Evolutionary conservation across 35 echinoderm and acorn worm species (phyloP).

Genomic region (Apostichopus parvimensis): DNA sequence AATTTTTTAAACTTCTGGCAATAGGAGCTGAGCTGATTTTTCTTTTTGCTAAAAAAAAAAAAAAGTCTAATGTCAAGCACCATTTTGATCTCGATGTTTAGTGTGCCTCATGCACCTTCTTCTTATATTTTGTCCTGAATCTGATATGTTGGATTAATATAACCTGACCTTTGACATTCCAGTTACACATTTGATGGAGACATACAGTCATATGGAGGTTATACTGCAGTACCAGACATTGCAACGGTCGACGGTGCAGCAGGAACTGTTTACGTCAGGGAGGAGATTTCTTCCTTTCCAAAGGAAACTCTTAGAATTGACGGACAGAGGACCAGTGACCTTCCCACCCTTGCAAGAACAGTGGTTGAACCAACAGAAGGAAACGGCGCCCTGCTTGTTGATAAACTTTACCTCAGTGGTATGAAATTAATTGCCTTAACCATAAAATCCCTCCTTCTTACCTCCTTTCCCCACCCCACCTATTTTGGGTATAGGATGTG

Average conservation of each 20-base stretch:
- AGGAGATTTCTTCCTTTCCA: slow-evolving; percentile 50
- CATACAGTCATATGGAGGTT: slow-evolving; percentile 35
- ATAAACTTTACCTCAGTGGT: slow-evolving; percentile 70
- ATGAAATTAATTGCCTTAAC: neutral
- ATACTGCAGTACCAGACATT: slow-evolving; percentile 23
- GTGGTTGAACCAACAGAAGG: slow-evolving; percentile 45
- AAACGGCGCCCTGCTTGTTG: slow-evolving; percentile 38
- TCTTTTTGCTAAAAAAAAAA: too few relatives aligned
- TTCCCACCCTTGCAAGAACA: slow-evolving; percentile 52
- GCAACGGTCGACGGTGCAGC: slow-evolving; percentile 54
- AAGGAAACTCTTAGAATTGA: slow-evolving; percentile 46
- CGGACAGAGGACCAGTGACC: slow-evolving; percentile 39
- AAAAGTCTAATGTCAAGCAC: too few relatives aligned
- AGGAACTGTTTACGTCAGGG: slow-evolving; percentile 74
- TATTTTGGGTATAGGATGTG: too few relatives aligned
- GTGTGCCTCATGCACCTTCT: too few relatives aligned
- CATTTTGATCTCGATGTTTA: too few relatives aligned
- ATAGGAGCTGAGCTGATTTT: too few relatives aligned
- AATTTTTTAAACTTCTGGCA: too few relatives aligned
- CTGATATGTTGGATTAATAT: too few relatives aligned
- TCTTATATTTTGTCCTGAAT: too few relatives aligned
- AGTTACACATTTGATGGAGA: slow-evolving; percentile 70
- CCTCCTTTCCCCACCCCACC: too few relatives aligned
- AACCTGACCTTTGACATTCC: neutral
- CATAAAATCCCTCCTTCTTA: too few relatives aligned